phyloP scores from a whole-genome alignment of 2,888 invertebrate species.

The Nymphalis c-album region DNA sequence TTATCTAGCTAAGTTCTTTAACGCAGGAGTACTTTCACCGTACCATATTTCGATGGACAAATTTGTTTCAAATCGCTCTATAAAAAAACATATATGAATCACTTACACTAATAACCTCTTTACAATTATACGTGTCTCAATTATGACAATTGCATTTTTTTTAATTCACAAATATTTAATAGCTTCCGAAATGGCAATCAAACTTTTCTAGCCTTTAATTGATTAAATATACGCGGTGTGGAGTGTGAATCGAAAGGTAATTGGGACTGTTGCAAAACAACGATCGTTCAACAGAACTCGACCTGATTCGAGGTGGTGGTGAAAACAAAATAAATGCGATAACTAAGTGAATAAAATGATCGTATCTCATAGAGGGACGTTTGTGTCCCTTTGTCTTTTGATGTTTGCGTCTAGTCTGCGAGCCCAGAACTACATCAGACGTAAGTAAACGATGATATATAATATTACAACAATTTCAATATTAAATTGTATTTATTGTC shows the following conservation, averaged over 20 bases:
- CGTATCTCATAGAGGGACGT: conserved; percentile 52
- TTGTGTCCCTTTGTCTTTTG: conserved; percentile 54
- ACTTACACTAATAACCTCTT: too few species aligned
- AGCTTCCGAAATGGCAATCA: neutral
- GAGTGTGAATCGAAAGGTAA: conserved; percentile 30
- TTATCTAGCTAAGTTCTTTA: neutral
- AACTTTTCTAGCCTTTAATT: neutral
- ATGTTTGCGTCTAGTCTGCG: conserved; percentile 45
- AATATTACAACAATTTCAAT: neutral
- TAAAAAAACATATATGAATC: too few species aligned
- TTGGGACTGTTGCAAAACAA: conserved; percentile 34
- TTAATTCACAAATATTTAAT: too few species aligned
- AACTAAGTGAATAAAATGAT: conserved; percentile 51
- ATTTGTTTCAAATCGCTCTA: too few species aligned
- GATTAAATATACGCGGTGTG: conserved; percentile 26
- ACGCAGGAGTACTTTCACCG: too few species aligned
- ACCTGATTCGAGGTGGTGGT: conserved; percentile 18
- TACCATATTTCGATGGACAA: too few species aligned
- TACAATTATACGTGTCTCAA: too few species aligned
- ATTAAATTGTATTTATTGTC: too few species aligned
- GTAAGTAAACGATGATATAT: conserved; percentile 54
- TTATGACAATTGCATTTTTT: too few species aligned
- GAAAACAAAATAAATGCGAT: conserved; percentile 42
- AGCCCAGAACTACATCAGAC: conserved; percentile 51
- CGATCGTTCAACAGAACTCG: conserved; percentile 25